Evolutionary conservation across 2,888 invertebrate species (phyloP).

Genomic region (Lysandra bellargus): DNA sequence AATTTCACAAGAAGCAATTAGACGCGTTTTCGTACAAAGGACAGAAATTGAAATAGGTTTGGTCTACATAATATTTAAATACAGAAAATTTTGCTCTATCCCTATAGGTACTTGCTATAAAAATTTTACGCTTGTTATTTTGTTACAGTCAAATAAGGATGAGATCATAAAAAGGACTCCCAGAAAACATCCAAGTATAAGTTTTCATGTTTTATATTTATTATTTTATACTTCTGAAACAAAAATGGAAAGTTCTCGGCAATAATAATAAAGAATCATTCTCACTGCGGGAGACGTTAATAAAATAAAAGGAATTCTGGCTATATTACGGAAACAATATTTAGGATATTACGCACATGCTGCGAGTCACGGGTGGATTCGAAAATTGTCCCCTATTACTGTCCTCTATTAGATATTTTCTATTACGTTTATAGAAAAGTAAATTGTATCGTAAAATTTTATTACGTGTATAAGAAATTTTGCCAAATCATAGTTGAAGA

Average conservation of each 20-base stretch:
- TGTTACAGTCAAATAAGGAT: background rate
- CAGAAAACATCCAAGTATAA: background rate
- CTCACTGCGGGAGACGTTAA: slow-evolving; percentile 31
- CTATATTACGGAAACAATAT: slow-evolving; percentile 42
- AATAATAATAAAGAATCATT: slow-evolving; percentile 30
- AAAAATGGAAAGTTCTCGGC: slow-evolving; percentile 16
- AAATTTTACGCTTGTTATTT: background rate
- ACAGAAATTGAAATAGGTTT: no score
- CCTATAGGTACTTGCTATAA: background rate
- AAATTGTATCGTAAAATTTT: slow-evolving; percentile 24
- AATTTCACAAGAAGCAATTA: no score
- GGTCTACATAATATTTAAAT: no score
- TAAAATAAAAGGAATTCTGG: slow-evolving; percentile 27
- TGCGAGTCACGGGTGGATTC: slow-evolving; percentile 64
- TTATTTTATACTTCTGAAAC: slow-evolving; percentile 12
- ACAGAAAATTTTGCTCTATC: background rate
- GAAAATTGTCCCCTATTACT: slow-evolving; percentile 70
- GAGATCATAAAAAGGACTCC: background rate
- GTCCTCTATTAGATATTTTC: slow-evolving; percentile 22
- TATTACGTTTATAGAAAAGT: slow-evolving; percentile 21
- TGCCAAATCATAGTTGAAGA: background rate
- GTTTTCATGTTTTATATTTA: slow-evolving; percentile 6
- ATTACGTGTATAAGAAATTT: background rate
- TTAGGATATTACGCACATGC: slow-evolving; percentile 42
- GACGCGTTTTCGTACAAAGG: no score